These are phyloP conservation scores for Pachycephus smyrnensis DNA, from an alignment of 2,888 invertebrate species.

Conservation along the genomic window DNA sequence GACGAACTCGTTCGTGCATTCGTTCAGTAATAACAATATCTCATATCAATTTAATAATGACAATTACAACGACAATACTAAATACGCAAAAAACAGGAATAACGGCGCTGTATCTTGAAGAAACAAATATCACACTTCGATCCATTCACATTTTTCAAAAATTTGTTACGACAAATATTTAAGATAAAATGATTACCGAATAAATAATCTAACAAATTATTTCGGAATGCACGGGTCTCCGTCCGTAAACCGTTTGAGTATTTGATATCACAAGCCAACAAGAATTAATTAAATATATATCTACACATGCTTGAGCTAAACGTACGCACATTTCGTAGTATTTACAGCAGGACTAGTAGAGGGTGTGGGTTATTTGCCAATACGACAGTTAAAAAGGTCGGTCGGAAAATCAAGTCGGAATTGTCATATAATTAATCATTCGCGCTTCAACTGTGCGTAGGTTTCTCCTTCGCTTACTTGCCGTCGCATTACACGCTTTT, in stretches of 20 bases:
- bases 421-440: neutral
- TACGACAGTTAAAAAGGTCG: neutral
- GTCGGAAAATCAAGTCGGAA: neutral
- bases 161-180: neutral
- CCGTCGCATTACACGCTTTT: neutral
- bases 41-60: neutral
- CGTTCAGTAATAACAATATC: constrained; percentile 29
- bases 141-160: neutral
- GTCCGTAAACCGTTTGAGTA: constrained; percentile 24
- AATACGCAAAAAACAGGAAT: neutral
- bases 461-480: neutral
- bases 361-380: neutral
- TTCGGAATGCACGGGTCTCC: constrained; percentile 20
- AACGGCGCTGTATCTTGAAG: neutral
- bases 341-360: neutral
- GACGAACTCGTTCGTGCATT: constrained; percentile 34
- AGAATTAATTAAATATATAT: constrained; percentile 36
- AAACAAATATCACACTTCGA: neutral
- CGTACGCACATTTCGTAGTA: constrained; percentile 19
- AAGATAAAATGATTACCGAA: neutral
- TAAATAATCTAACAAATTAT: neutral
- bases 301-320: constrained; percentile 45
- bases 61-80: neutral
- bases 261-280: constrained; percentile 43
- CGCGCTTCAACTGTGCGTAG: neutral